Evolutionary conservation across 2,797 vertebrate genomes (phyloP).

Genomic region (Schizopygopsis pylzovi): DNA sequence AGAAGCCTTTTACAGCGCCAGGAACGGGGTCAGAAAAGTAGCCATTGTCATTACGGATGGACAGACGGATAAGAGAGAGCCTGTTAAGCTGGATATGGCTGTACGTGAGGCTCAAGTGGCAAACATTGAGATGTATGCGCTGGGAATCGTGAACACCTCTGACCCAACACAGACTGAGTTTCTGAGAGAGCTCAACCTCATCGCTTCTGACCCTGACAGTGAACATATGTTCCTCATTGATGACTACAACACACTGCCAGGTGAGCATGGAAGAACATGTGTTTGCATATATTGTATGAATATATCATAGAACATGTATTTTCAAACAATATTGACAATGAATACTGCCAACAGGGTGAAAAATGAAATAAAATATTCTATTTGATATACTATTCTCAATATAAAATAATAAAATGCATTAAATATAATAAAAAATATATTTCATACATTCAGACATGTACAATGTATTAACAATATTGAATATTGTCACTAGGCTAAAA

Average conservation of each 20-base stretch:
- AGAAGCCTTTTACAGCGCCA: slow-evolving; percentile 87
- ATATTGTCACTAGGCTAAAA: neutral
- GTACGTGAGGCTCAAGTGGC: slow-evolving; percentile 89
- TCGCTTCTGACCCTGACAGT: slow-evolving; percentile 90
- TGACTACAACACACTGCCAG: slow-evolving; percentile 90
- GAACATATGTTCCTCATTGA: slow-evolving; percentile 93
- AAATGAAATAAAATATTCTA: too few relatives aligned
- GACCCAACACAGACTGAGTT: slow-evolving; percentile 88
- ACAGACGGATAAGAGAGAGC: slow-evolving; percentile 88
- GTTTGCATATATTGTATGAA: neutral
- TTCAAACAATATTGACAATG: neutral
- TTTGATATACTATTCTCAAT: neutral
- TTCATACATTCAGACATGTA: too few relatives aligned
- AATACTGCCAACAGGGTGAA: too few relatives aligned
- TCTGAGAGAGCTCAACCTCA: slow-evolving; percentile 86
- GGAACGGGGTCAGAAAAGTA: slow-evolving; percentile 87
- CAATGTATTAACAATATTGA: neutral
- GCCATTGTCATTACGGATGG: slow-evolving; percentile 92
- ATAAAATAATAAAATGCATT: neutral
- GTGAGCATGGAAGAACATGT: slow-evolving; percentile 67
- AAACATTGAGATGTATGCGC: slow-evolving; percentile 91
- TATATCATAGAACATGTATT: neutral
- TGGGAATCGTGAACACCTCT: slow-evolving; percentile 89
- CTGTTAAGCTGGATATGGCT: slow-evolving; percentile 85
- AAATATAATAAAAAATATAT: too few relatives aligned